Evolutionary conservation across 2,113 vertebrate species (phyloP).

Genomic region (Craseonycteris thonglongyai): DNA sequence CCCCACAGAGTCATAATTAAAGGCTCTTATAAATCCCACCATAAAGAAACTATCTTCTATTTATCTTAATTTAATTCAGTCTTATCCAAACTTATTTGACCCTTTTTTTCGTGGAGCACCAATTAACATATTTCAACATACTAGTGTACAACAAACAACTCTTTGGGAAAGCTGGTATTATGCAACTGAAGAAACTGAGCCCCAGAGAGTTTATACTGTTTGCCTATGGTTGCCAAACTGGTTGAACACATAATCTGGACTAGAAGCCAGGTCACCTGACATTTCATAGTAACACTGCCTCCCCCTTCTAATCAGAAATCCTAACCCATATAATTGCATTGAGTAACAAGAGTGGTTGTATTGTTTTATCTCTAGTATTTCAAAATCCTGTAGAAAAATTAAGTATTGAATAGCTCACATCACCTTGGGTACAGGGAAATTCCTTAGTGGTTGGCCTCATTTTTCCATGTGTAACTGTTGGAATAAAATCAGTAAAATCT

Average conservation of each 20-base stretch:
- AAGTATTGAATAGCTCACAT: conserved; percentile 18
- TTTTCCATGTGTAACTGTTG: conserved; percentile 28
- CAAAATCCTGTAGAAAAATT: conserved; percentile 15
- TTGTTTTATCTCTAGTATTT: conserved; percentile 34
- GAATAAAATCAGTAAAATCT: conserved; percentile 38
- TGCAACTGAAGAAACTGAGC: conserved; percentile 28
- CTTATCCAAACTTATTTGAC: background rate
- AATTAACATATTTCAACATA: conserved; percentile 9
- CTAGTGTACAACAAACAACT: background rate
- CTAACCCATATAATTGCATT: conserved; percentile 34
- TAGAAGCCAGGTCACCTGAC: conserved; percentile 32
- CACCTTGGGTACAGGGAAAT: background rate
- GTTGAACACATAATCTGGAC: conserved; percentile 29
- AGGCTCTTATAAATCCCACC: background rate
- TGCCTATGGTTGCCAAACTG: conserved; percentile 18
- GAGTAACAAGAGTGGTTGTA: conserved; percentile 37
- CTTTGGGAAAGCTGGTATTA: conserved; percentile 8
- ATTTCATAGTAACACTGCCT: conserved; percentile 14
- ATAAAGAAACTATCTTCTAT: background rate
- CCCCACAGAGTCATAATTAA: background rate
- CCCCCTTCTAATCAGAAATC: conserved; percentile 19
- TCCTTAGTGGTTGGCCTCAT: background rate
- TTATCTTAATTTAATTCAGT: conserved; percentile 20
- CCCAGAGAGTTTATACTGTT: conserved; percentile 1
- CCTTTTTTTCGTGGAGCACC: background rate